Conservation (phyloP, 2,797 vertebrate genomes). For the Monodelphis domestica region DNA sequence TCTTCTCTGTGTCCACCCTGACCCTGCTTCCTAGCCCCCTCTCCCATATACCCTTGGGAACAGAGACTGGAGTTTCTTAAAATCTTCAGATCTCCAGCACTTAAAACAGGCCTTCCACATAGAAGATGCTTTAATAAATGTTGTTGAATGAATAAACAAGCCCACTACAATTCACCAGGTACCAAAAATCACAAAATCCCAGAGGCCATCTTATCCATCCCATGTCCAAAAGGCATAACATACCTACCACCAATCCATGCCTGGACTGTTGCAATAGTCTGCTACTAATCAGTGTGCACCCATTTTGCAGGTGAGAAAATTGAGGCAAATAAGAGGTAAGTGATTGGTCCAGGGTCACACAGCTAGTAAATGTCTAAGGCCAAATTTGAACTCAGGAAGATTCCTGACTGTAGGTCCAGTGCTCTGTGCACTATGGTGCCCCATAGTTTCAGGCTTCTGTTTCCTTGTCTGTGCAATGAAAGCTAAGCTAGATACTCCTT, state of each 20-base stretch:
- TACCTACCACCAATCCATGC: too few relatives aligned
- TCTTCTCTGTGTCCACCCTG: not conserved
- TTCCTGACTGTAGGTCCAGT: not conserved
- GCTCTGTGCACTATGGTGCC: not conserved
- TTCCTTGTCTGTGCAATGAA: not conserved
- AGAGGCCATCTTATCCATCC: not conserved
- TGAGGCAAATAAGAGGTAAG: not conserved
- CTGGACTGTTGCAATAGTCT: too few relatives aligned
- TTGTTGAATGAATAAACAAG: not conserved
- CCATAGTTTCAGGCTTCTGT: too few relatives aligned
- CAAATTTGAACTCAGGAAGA: not conserved
- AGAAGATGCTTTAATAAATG: not conserved
- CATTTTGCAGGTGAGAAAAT: not conserved
- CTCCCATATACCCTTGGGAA: not conserved
- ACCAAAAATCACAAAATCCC: not conserved
- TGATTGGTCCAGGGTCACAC: not conserved
- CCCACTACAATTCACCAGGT: not conserved
- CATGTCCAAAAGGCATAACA: not conserved
- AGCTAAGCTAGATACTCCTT: not conserved
- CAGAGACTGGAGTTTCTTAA: not conserved
- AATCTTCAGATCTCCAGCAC: not conserved
- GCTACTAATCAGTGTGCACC: not conserved
- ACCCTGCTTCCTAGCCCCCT: not conserved
- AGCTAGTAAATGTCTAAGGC: not conserved
- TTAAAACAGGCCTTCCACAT: not conserved